A percentile compares a stretch with the other conserved stretches of the same genome.
Conservation (phyloP, 1,140 invertebrate genomes). For the Homalodisca vitripennis region DNA sequence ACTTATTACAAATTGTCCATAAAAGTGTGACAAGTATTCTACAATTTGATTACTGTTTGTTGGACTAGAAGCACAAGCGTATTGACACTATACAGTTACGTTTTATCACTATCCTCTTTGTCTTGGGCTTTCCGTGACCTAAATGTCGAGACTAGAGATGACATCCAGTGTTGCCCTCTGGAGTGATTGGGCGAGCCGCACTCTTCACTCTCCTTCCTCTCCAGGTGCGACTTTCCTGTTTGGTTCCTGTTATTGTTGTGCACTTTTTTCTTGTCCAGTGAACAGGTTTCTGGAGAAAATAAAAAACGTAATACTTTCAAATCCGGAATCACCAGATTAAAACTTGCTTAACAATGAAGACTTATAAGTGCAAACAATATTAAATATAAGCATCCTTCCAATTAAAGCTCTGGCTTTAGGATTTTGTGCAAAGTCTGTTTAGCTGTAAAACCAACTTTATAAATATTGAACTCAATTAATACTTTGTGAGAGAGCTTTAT, state of each 20-base stretch:
- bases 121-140: constrained; percentile 24
- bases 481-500: no score
- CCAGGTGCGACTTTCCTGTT: background rate
- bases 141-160: constrained; percentile 28
- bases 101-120: constrained; percentile 31
- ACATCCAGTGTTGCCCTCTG: constrained; percentile 31
- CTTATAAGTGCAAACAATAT: no score
- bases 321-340: no score
- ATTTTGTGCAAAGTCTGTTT: no score
- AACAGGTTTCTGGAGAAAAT: background rate
- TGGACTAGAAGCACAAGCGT: constrained; percentile 25
- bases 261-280: background rate
- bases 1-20: no score
- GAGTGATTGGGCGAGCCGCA: background rate
- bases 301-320: background rate
- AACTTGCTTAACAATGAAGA: no score
- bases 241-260: constrained; percentile 26
- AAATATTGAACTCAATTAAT: no score
- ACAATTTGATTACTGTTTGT: constrained; percentile 22
- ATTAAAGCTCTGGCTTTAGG: no score
- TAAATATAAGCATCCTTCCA: no score
- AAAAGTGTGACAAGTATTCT: no score
- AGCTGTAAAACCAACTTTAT: no score
- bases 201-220: background rate
- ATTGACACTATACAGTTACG: constrained; percentile 25